Conservation (phyloP, 2,113 vertebrate genomes). For the Chaenogobius annularis region DNA sequence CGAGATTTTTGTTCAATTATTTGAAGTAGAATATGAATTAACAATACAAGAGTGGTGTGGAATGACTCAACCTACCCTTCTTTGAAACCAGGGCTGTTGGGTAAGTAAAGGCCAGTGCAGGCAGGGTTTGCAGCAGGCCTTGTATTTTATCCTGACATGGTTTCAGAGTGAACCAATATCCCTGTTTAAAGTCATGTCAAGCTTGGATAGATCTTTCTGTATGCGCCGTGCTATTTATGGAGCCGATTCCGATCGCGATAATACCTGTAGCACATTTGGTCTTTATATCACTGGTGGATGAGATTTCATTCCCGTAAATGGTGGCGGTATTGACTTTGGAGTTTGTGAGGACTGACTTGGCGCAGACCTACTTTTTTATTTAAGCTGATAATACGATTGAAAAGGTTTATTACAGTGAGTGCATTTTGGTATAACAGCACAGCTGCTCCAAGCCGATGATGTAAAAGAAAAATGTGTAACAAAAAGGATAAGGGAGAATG, state of each 20-base stretch:
- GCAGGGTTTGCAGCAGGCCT: not conserved
- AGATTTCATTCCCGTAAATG: conserved; percentile 5
- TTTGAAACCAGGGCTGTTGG: not conserved
- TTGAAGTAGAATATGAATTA: too few relatives aligned
- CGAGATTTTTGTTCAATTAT: too few relatives aligned
- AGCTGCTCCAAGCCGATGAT: conserved; percentile 9
- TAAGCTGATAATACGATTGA: conserved; percentile 31
- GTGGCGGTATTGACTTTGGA: not conserved
- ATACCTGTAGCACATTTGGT: not conserved
- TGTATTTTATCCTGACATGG: not conserved
- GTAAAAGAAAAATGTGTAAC: conserved; percentile 10
- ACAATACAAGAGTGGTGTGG: too few relatives aligned
- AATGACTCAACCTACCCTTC: too few relatives aligned
- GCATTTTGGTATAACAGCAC: conserved; percentile 17
- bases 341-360: conserved; percentile 10
- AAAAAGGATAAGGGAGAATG: conserved; percentile 3
- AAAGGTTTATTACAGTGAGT: conserved; percentile 43
- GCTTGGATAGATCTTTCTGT: not conserved
- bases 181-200: not conserved
- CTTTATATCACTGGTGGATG: not conserved
- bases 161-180: not conserved
- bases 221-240: not conserved
- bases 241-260: not conserved
- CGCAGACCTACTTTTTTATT: not conserved
- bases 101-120: not conserved